These are phyloP conservation scores for Anomalospiza imberbis DNA, from an alignment of 2,797 vertebrate species.

Conservation along the genomic window DNA sequence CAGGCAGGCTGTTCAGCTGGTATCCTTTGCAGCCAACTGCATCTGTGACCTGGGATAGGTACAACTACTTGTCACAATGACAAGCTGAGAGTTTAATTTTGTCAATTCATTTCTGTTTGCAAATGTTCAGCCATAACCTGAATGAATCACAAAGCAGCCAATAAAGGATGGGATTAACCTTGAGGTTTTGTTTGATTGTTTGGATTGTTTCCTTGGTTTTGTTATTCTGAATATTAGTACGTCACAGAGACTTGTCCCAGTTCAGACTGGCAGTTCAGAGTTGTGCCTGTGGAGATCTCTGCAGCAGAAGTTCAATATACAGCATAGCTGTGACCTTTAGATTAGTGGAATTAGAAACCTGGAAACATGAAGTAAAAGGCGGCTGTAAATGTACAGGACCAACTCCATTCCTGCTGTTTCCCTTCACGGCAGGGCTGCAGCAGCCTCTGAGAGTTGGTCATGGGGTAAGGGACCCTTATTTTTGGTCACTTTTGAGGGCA, in stretches of 20 bases:
- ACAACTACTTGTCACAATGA: neutral
- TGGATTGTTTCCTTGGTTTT: neutral
- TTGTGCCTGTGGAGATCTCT: neutral
- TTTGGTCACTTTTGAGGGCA: neutral
- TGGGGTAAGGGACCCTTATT: rapidly evolving
- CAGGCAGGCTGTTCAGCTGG: neutral
- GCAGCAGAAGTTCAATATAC: neutral
- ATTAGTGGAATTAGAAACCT: neutral
- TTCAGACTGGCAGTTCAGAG: neutral
- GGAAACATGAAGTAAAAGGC: neutral
- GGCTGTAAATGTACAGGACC: neutral
- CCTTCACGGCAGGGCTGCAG: neutral
- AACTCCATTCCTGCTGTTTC: neutral
- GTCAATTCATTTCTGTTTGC: neutral
- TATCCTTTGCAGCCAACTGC: neutral
- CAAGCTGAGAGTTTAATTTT: neutral
- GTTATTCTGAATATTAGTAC: neutral
- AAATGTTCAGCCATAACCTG: neutral
- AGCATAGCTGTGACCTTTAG: neutral
- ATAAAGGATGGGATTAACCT: neutral
- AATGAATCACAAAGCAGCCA: neutral
- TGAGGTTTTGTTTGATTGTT: neutral
- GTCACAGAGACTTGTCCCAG: neutral
- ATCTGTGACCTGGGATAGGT: neutral
- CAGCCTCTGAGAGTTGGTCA: neutral